These are phyloP conservation scores for Scophthalmus maximus DNA, from an alignment of 2,113 vertebrate species.

Conservation along the genomic window DNA sequence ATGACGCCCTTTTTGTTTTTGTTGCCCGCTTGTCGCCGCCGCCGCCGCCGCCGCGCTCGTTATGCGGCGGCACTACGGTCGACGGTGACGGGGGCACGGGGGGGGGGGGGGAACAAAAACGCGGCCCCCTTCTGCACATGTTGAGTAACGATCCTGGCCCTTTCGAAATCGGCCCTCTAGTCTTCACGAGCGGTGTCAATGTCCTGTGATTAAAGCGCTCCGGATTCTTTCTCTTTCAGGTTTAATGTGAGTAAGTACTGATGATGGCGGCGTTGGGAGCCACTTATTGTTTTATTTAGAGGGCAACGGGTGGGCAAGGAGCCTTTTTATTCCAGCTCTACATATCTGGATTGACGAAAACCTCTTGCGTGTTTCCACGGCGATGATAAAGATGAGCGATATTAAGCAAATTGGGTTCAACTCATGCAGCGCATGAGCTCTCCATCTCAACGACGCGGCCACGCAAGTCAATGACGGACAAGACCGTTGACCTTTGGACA, in stretches of 20 bases:
- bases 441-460: constrained; percentile 20
- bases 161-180: constrained; percentile 9
- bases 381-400: background rate
- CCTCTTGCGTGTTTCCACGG: background rate
- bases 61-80: constrained; percentile 34
- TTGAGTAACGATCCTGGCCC: constrained; percentile 29
- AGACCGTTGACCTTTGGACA: constrained; percentile 68
- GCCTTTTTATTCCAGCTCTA: background rate
- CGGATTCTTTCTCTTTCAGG: constrained; percentile 18
- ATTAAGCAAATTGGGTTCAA: constrained; percentile 47
- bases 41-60: too few species aligned
- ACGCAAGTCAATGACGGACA: constrained; percentile 54
- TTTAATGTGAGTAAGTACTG: constrained; percentile 61
- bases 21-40: constrained; percentile 49
- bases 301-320: background rate
- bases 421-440: constrained; percentile 28
- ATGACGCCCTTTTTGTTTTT: constrained; percentile 75
- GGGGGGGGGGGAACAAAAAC: constrained; percentile 22
- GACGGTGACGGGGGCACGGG: constrained; percentile 5
- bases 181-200: constrained; percentile 24
- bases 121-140: constrained; percentile 42
- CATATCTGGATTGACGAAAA: background rate
- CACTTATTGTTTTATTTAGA: constrained; percentile 47
- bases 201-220: constrained; percentile 46
- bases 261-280: constrained; percentile 46